These are phyloP conservation scores for Drosophila trapezifrons DNA, from an alignment of 1,140 invertebrate genomes.

Conservation along the genomic window DNA sequence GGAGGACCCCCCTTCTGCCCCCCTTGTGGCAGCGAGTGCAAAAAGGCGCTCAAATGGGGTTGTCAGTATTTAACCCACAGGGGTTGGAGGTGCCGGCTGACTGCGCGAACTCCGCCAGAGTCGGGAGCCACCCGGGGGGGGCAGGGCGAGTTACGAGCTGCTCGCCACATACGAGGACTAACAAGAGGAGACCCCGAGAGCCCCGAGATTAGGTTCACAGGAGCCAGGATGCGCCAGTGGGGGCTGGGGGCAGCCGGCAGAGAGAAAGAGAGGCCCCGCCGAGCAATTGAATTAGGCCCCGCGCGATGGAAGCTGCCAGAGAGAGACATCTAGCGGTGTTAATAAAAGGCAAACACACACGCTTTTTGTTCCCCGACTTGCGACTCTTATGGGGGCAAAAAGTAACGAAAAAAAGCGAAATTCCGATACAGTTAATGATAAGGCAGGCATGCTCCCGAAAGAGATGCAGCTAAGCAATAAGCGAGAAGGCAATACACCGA, in stretches of 20 bases:
- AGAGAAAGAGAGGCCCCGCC: constrained; percentile 37
- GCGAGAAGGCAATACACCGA: not conserved
- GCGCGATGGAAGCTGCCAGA: constrained; percentile 64
- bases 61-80: constrained; percentile 84
- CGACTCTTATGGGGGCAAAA: constrained; percentile 34
- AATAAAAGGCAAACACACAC: constrained; percentile 74
- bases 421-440: constrained; percentile 83
- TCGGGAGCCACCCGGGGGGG: constrained; percentile 15
- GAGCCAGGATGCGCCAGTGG: constrained; percentile 51
- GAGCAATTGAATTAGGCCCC: constrained; percentile 70
- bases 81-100: constrained; percentile 82
- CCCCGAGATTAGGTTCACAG: constrained; percentile 78
- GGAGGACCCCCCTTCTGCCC: constrained; percentile 34
- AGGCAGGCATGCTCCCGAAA: constrained; percentile 41
- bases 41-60: constrained; percentile 84
- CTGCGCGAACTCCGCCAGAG: constrained; percentile 78
- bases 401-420: constrained; percentile 40
- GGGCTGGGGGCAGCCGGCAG: constrained; percentile 2
- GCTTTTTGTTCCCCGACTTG: constrained; percentile 36
- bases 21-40: constrained; percentile 69
- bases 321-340: constrained; percentile 80
- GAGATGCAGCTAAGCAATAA: constrained; percentile 21
- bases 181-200: constrained; percentile 74
- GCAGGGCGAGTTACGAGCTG: constrained; percentile 19
- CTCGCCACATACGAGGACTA: constrained; percentile 70